These are phyloP conservation scores for Ptychoptera contaminata DNA, from an alignment of 2,888 invertebrate species.

Conservation along the genomic window DNA sequence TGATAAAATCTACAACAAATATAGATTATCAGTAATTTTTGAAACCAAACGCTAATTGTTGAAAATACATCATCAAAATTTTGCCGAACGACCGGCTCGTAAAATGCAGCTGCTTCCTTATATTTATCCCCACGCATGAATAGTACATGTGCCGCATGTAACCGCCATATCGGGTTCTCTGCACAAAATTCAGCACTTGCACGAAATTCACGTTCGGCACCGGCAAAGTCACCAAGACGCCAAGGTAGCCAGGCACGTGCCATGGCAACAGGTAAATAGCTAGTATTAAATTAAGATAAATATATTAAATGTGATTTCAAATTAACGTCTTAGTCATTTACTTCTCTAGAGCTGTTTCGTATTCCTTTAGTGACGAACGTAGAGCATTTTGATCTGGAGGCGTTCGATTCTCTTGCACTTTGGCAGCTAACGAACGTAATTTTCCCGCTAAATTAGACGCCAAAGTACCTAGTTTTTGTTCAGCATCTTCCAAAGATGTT, in stretches of 20 bases:
- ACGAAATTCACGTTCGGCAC: constrained; percentile 92
- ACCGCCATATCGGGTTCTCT: constrained; percentile 91
- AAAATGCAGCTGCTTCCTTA: constrained; percentile 94
- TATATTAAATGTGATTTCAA: no score
- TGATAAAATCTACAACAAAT: constrained; percentile 54
- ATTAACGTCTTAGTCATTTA: no score
- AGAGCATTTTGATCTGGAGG: constrained; percentile 80
- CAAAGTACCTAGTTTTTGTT: constrained; percentile 87
- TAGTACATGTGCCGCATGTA: constrained; percentile 96
- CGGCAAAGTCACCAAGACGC: constrained; percentile 89
- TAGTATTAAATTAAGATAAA: constrained; percentile 17
- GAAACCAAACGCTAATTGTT: neutral
- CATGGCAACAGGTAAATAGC: constrained; percentile 97
- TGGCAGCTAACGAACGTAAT: constrained; percentile 79
- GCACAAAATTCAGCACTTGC: constrained; percentile 97
- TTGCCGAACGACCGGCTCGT: constrained; percentile 93
- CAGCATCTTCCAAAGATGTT: constrained; percentile 91
- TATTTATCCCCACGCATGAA: constrained; percentile 99
- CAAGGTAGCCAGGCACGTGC: constrained; percentile 98
- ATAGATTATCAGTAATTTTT: neutral
- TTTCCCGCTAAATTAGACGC: constrained; percentile 82
- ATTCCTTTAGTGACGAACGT: constrained; percentile 79
- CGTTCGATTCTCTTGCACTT: constrained; percentile 81
- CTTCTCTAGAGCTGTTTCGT: constrained; percentile 74
- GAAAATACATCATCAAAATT: constrained; percentile 64